Conservation (phyloP, 64 coral and sea anemone genomes). For the Pocillopora damicornis region DNA sequence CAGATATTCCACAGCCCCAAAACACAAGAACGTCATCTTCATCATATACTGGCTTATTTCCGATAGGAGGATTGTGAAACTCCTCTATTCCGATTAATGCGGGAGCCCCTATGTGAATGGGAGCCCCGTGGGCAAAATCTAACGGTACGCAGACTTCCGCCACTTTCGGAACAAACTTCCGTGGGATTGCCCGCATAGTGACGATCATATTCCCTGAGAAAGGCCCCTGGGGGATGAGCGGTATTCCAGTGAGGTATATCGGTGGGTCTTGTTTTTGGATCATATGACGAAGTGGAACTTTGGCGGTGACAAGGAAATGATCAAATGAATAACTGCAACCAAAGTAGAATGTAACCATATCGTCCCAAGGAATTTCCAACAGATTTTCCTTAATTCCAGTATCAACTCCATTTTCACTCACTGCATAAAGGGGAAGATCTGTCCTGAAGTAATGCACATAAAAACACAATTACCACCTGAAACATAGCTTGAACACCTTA, state of each 20-base stretch:
- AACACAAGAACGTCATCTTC: constrained; percentile 3
- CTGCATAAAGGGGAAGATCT: constrained; percentile 12
- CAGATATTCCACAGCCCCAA: constrained; percentile 36
- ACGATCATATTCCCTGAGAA: constrained; percentile 33
- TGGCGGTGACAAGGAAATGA: neutral
- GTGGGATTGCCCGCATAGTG: constrained; percentile 16
- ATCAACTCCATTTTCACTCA: constrained; percentile 9
- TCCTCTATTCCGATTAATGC: constrained; percentile 20
- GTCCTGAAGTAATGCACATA: neutral
- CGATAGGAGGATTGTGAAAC: neutral
- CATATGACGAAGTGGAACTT: constrained; percentile 16
- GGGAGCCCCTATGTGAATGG: constrained; percentile 21
- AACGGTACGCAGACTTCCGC: neutral
- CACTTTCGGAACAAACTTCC: constrained; percentile 17
- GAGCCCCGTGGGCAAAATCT: constrained; percentile 12
- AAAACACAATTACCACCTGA: neutral
- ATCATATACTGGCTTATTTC: neutral
- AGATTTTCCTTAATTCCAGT: neutral
- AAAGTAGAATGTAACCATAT: constrained; percentile 44
- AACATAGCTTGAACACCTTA: neutral
- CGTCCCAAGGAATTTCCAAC: constrained; percentile 33
- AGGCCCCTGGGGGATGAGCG: neutral
- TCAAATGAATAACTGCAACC: constrained; percentile 44
- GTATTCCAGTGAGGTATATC: neutral
- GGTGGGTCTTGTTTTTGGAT: neutral